A percentile compares a stretch with the other conserved stretches of the same genome.
These are phyloP conservation scores for Anarsia innoxiella DNA, from an alignment of 2,888 invertebrate genomes.

Conservation along the genomic window DNA sequence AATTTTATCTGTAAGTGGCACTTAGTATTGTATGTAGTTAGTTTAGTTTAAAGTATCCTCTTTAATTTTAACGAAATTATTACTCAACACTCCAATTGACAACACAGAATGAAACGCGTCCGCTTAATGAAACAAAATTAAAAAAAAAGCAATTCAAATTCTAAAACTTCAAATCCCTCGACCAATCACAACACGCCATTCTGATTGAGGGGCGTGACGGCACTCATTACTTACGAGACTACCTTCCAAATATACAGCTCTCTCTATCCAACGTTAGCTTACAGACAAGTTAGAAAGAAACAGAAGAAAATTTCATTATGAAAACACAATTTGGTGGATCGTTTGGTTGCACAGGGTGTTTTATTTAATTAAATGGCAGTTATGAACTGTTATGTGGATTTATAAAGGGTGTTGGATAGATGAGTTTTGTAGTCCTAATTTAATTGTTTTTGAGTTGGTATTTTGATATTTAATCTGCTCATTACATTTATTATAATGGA, in stretches of 20 bases:
- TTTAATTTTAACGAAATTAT: too few species aligned
- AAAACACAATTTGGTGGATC: conserved; percentile 40
- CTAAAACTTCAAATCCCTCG: conserved; percentile 49
- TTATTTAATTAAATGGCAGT: conserved; percentile 70
- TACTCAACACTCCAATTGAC: too few species aligned
- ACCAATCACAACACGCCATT: conserved; percentile 51
- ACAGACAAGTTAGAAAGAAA: conserved; percentile 22
- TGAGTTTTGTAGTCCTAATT: conserved; percentile 3
- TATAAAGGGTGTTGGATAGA: conserved; percentile 39
- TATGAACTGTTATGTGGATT: conserved; percentile 60
- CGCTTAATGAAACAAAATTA: conserved; percentile 60
- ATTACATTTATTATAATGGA: too few species aligned
- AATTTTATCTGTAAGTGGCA: too few species aligned
- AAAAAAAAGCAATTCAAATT: conserved; percentile 45
- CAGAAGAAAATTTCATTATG: conserved; percentile 29
- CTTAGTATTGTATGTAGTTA: too few species aligned
- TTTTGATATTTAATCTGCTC: neutral
- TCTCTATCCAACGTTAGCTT: conserved; percentile 30
- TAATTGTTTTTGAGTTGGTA: neutral
- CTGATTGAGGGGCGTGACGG: conserved; percentile 68
- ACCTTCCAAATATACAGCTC: conserved; percentile 19
- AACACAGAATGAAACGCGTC: conserved; percentile 10
- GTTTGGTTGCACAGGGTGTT: conserved; percentile 51
- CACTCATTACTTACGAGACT: conserved; percentile 57
- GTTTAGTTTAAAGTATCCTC: too few species aligned